Base-by-base conservation (phyloP, 2,888 invertebrate genomes). In the Nowickia ferox region DNA sequence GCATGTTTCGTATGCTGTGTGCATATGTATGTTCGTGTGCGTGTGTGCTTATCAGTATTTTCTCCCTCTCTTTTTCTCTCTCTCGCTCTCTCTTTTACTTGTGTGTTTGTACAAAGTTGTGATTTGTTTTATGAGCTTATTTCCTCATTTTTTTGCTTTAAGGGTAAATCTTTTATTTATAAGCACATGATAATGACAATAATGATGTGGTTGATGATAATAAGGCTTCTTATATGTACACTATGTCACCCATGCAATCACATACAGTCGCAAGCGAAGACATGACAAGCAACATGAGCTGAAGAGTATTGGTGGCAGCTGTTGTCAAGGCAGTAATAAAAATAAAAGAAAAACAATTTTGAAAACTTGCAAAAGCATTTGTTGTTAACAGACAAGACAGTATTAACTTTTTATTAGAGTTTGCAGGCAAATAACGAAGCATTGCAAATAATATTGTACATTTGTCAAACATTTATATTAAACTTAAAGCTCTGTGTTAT, bases 101-200 rank as follows among this genome's bases (percentile, higher is more conserved):
- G 10, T 53, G 13, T 44, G 44, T 44, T 10, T 44, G 13, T 11
- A 11, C 11, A 11, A 6, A 6, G 13, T 1, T 40, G 40, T n/a
- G 40, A 40, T 40, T 13, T 44, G 30, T 63, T 44, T 44, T 44
- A 17, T 42, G 22, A 17, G 15, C 63, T 53, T 17, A 9, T 53
- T 2, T 53, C 53, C 17, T 22, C 6, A 44, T 13, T 42, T 42
- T 59, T 59, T 9, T 15, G 38, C 10, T 38, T 59, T 6, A 42
- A 44, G 15, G 11, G 19, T 30, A 57, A 22, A 57, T 57, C 55
- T 57, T 57, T 57, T 57, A 57, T 57, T 57, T 57, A 57, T 57
- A 57, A 57, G 44, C 19, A 17, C 44, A 63, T 19, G 44, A 44
- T 63, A 44, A 63, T 63, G 63, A 63, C 13, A 3, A 61, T 42